Conservation (phyloP, 2,888 invertebrate species). For the Diaphora mendica region DNA sequence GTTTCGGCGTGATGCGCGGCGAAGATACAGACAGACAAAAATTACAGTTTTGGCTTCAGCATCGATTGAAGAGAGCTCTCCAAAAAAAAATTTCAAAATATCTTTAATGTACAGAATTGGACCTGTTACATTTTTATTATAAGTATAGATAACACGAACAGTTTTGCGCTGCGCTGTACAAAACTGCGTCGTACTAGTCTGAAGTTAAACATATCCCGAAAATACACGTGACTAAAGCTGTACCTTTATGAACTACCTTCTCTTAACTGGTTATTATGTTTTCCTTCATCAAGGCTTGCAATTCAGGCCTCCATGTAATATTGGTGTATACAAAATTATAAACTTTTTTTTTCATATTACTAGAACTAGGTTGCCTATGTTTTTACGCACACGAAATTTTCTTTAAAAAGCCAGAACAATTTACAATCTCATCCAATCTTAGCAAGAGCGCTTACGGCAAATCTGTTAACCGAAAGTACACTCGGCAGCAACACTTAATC, state of each 20-base stretch:
- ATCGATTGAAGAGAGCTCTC: too few relatives aligned
- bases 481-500: constrained; percentile 47
- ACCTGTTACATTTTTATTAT: too few relatives aligned
- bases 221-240: too few relatives aligned
- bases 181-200: not conserved
- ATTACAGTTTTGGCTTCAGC: too few relatives aligned
- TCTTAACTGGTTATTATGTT: not conserved
- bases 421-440: constrained; percentile 44
- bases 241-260: not conserved
- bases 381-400: constrained; percentile 4
- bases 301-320: not conserved
- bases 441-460: constrained; percentile 34
- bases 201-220: not conserved
- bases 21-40: too few relatives aligned
- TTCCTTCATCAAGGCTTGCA: not conserved
- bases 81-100: too few relatives aligned
- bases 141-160: too few relatives aligned
- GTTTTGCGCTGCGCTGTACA: not conserved
- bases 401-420: constrained; percentile 19
- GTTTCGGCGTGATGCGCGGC: too few relatives aligned
- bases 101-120: too few relatives aligned
- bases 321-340: not conserved
- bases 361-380: not conserved
- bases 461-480: constrained; percentile 47
- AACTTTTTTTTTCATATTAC: not conserved